Percentiles rank a stretch among this genome's conserved stretches.
These are phyloP conservation scores for Callaeas wilsoni DNA, from an alignment of 2,113 vertebrate species.

Conservation along the genomic window DNA sequence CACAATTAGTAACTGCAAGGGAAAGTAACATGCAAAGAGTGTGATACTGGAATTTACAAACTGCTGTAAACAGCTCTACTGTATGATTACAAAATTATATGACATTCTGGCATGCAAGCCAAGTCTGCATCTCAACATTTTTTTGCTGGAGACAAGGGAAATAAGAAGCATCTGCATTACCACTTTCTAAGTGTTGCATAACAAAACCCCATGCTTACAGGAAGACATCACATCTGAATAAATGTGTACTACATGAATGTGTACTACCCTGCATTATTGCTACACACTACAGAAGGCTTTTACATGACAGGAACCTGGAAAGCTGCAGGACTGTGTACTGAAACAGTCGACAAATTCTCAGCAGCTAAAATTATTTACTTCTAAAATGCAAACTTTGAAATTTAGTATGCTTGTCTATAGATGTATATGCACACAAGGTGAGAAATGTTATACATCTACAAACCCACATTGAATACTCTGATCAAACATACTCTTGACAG, in stretches of 20 bases:
- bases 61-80: background rate
- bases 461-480: background rate
- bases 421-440: background rate
- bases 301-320: background rate
- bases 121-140: background rate
- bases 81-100: background rate
- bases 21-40: background rate
- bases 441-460: background rate
- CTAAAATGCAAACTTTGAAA: background rate
- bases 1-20: background rate
- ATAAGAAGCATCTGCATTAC: background rate
- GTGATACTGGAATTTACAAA: background rate
- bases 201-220: background rate
- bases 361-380: background rate
- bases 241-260: no score
- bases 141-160: background rate
- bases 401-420: background rate
- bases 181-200: background rate
- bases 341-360: background rate
- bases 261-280: background rate
- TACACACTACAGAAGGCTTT: background rate
- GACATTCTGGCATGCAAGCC: background rate
- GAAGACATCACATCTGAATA: background rate
- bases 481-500: background rate
- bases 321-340: background rate